These are phyloP conservation scores for Beris chalybata DNA, from an alignment of 2,888 invertebrate species.

Conservation along the genomic window DNA sequence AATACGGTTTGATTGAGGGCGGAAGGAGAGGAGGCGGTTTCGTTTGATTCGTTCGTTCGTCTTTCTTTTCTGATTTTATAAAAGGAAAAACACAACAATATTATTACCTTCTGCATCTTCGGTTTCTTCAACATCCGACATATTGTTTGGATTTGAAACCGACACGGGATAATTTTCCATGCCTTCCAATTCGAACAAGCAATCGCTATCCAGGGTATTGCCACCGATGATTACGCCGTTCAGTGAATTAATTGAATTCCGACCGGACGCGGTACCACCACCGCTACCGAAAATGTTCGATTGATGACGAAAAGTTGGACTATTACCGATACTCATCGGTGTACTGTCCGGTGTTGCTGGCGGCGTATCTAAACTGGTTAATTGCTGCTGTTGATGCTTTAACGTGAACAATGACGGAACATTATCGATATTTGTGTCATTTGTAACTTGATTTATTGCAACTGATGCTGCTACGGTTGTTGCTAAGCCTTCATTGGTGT, in stretches of 20 bases:
- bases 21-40: not conserved
- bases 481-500: slow-evolving; percentile 22
- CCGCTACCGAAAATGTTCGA: slow-evolving; percentile 30
- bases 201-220: slow-evolving; percentile 64
- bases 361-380: slow-evolving; percentile 55
- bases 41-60: too few relatives aligned
- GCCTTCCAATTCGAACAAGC: slow-evolving; percentile 78
- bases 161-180: slow-evolving; percentile 43
- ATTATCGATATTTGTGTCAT: slow-evolving; percentile 4
- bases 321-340: slow-evolving; percentile 56
- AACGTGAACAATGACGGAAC: slow-evolving; percentile 22
- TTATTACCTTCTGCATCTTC: slow-evolving; percentile 75
- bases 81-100: not conserved
- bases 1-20: slow-evolving; percentile 53
- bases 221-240: slow-evolving; percentile 32
- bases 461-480: not conserved
- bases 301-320: slow-evolving; percentile 54
- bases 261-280: not conserved
- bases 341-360: slow-evolving; percentile 56
- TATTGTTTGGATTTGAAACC: slow-evolving; percentile 41
- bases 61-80: slow-evolving; percentile 3
- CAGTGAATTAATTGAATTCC: slow-evolving; percentile 17
- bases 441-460: slow-evolving; percentile 4
- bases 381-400: slow-evolving; percentile 33
- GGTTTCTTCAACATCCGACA: slow-evolving; percentile 68